Evolutionary conservation across 2,888 invertebrate genomes (phyloP), one percentile per base, ranked within the genome.

Genomic region (Fragum sueziense): DNA sequence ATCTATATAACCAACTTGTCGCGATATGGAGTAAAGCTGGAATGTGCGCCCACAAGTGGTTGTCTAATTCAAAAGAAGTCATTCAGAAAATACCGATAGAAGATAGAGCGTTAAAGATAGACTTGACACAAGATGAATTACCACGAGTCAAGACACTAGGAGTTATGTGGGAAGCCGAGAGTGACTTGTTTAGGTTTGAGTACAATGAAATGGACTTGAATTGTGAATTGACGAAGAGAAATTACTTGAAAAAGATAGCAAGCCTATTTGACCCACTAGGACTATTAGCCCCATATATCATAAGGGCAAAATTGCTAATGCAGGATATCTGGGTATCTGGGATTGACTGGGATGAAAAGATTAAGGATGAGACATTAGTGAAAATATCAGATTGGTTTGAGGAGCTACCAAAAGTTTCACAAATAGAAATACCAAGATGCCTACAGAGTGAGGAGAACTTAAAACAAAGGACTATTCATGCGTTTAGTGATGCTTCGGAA

Each of bases 201-300:
- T 7, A 59, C 25, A n/a, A 57, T n/a, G n/a, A n/a, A 17, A 51
- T 68, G 29, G 11, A 9, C 47, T 14, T 25, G 6, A 37, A 7
- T 11, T 70, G 29, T 0, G 20, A 33, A 29, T 27, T 79, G n/a
- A 90, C 90, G 0, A 91, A 91, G 71, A 61, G 89, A 27, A 76
- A 81, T 17, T 51, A 70, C 41, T 34, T 75, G 6, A 74, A 22
- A 34, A 76, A 70, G 54, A 17, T 81, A 0, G 47, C 79, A 2
- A 68, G 74, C 14, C 37, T 79, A 17, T 74, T 72, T 62, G 84
- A 81, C 70, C 79, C 79, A 22, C 33, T 73, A 6, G 70, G 77
- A 4, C 74, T 73, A 27, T 22, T 80, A 27, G 68, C 54, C 3
- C 77, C 80, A 29, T 76, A 51, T 27, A 67, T 47, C 11, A 22